phyloP scores from a whole-genome alignment of 2,797 vertebrate genomes.

The Nannoperca australis region DNA sequence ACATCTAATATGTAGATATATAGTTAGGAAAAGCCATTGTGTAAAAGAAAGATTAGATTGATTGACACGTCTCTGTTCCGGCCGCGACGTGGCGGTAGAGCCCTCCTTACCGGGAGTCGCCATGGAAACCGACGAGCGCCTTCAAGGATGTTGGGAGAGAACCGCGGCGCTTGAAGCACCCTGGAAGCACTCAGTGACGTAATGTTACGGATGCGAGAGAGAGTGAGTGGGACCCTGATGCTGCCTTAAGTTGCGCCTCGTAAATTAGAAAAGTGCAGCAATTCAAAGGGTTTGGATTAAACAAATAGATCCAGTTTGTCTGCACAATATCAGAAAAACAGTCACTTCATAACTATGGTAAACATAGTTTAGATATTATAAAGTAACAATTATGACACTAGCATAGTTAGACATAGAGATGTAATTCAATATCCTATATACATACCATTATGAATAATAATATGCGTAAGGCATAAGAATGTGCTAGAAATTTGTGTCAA shows the following conservation, averaged over 20 bases:
- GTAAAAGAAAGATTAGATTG: too few relatives aligned
- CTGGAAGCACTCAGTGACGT: constrained; percentile 80
- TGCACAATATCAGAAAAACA: neutral
- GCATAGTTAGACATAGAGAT: neutral
- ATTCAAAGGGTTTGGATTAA: neutral
- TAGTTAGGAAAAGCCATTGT: too few relatives aligned
- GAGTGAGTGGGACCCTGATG: constrained; percentile 64
- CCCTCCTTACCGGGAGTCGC: constrained; percentile 63
- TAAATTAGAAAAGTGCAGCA: neutral
- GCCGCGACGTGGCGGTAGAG: constrained; percentile 71
- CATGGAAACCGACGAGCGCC: constrained; percentile 84
- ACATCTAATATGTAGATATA: too few relatives aligned
- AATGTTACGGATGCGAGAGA: constrained; percentile 72
- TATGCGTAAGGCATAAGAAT: too few relatives aligned
- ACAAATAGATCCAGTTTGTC: neutral
- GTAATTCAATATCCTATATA: neutral
- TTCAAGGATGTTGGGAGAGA: constrained; percentile 77
- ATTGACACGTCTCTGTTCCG: neutral
- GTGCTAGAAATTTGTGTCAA: neutral
- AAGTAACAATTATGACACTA: neutral
- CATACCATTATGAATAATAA: too few relatives aligned
- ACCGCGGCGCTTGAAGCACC: constrained; percentile 48
- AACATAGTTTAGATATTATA: neutral
- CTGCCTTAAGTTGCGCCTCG: constrained; percentile 53
- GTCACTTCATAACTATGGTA: neutral